Evolutionary conservation across 2,113 vertebrate genomes (phyloP).

Genomic region (Euleptes europaea): DNA sequence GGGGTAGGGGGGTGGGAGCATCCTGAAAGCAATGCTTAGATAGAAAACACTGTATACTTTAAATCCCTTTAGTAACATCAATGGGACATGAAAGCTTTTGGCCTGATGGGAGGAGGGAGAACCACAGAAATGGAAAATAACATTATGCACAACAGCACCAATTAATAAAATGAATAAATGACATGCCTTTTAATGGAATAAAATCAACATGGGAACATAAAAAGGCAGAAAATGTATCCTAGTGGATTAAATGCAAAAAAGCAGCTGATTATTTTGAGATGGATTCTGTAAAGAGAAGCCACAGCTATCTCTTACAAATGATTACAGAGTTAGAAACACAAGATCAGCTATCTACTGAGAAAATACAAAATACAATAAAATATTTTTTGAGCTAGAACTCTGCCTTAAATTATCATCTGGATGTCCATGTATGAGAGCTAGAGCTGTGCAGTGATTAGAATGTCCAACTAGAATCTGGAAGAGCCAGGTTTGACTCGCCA

Average conservation of each 20-base stretch:
- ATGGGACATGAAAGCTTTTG: conserved; percentile 19
- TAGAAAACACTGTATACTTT: not conserved
- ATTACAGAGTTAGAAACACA: conserved; percentile 22
- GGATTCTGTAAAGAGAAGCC: conserved; percentile 36
- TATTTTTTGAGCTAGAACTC: not conserved
- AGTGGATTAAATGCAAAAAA: conserved; percentile 43
- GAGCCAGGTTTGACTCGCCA: too few relatives aligned
- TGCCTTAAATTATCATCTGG: not conserved
- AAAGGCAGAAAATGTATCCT: conserved; percentile 20
- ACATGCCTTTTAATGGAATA: conserved; percentile 39
- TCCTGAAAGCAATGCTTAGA: not conserved
- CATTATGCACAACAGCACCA: conserved; percentile 27
- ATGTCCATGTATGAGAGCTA: not conserved
- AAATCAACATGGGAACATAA: conserved; percentile 30
- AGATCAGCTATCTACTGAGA: conserved; percentile 34
- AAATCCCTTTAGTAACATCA: not conserved
- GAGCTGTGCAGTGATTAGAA: too few relatives aligned
- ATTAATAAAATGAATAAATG: conserved; percentile 56
- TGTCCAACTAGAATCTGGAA: too few relatives aligned
- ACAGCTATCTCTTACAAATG: conserved; percentile 1
- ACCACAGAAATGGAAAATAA: conserved; percentile 10
- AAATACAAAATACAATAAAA: not conserved
- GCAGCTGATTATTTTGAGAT: conserved; percentile 19
- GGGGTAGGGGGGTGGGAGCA: not conserved
- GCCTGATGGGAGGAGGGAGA: not conserved